Evolutionary conservation across 2,888 invertebrate species (phyloP), one percentile per base, ranked within the genome.

Genomic region (Pristionchus arcanus): DNA sequence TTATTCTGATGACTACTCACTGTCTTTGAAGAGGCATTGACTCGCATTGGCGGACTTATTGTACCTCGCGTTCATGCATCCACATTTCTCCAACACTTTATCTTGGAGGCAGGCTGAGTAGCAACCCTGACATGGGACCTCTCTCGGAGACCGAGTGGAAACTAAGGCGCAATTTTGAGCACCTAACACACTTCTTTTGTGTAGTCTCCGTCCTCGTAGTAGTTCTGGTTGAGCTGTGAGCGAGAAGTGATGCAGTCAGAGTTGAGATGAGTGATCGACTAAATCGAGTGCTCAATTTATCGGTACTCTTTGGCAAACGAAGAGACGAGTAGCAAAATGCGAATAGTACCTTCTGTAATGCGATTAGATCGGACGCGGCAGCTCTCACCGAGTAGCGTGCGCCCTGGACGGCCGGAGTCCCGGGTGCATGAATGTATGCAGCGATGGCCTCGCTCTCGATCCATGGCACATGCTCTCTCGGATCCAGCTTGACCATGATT

Each of bases 391-490:
- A 87, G 87, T 87, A 87, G 42, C 68, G 15, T 9, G 68, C 59
- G 37, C 87, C 87, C 19, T 87, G n/a, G 0, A n/a, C n/a, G n/a
- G 53, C n/a, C 5, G 87, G 87, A 42, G 66, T 66, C 2, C 87
- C 87, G 16, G 87, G 87, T 3, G 37, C 87, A 31, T 87, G 87
- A 25, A 87, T 87, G 25, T 87, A 87, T 4, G 55, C 31, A 15
- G 31, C 21, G n/a, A 87, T 87, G 42, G 87, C 87, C n/a, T 42
- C 66, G 87, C 49, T 25, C n/a, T 87, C 87, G 28, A 87, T 87
- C 87, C 87, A 87, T 15, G 87, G n/a, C 25, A 87, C 87, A 7
- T 87, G 87, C 68, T 87, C 87, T 4, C n/a, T 37, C 37, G 42
- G 63, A 42, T 87, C 53, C 28, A 87, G 55, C 28, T 87, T 87